A percentile compares a stretch with the other conserved stretches of the same genome.
phyloP scores from a whole-genome alignment of 2,888 invertebrate species.

The Choreutis nemorana region DNA sequence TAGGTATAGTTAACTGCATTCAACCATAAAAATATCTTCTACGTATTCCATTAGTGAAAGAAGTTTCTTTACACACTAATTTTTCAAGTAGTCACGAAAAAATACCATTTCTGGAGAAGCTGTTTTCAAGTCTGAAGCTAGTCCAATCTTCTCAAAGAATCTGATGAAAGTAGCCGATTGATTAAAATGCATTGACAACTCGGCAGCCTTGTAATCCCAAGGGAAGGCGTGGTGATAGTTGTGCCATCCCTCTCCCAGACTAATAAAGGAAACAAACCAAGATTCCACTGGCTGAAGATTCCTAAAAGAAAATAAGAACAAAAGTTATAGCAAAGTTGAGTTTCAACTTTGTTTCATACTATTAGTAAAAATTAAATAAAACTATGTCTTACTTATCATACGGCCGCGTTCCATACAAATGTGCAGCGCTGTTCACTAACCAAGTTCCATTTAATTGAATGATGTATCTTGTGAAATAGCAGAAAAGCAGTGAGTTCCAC shows the following conservation, averaged over 20 bases:
- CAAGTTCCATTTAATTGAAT: constrained; percentile 77
- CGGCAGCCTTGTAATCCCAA: constrained; percentile 84
- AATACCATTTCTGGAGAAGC: constrained; percentile 9
- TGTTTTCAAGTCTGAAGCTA: constrained; percentile 60
- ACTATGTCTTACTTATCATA: constrained; percentile 70
- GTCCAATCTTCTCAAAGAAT: constrained; percentile 49
- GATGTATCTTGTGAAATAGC: constrained; percentile 70
- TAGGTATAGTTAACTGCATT: no score
- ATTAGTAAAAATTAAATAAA: constrained; percentile 6
- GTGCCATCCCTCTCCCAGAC: constrained; percentile 82
- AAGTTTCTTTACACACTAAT: no score
- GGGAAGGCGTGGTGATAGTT: constrained; percentile 87
- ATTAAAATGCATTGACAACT: constrained; percentile 67
- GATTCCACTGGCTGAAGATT: constrained; percentile 75
- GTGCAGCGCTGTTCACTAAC: constrained; percentile 84
- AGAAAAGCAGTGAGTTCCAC: constrained; percentile 65
- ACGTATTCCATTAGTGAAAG: no score
- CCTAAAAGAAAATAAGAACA: constrained; percentile 51
- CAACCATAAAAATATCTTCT: no score
- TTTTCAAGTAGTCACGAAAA: no score
- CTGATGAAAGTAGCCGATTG: constrained; percentile 65
- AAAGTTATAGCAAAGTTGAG: not conserved
- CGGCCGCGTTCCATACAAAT: constrained; percentile 79
- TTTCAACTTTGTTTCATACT: constrained; percentile 1
- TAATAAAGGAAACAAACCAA: constrained; percentile 66